phyloP scores from a whole-genome alignment of 2,113 vertebrate genomes.

The Murina feae region DNA sequence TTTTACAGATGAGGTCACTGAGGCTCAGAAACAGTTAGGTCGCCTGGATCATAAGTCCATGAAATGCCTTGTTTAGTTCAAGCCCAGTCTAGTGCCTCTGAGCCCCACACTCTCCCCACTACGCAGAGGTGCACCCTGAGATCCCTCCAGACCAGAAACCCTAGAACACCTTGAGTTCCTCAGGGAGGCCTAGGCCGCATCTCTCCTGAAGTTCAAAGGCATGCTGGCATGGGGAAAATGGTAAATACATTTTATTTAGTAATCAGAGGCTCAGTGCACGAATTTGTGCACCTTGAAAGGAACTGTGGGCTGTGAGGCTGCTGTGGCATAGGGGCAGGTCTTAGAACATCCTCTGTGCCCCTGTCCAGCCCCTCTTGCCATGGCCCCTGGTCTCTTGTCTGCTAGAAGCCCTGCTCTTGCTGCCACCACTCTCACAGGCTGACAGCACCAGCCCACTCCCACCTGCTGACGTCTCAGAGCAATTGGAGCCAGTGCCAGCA shows the following conservation, averaged over 20 bases:
- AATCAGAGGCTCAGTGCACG: neutral
- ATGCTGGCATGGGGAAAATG: neutral
- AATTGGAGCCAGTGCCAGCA: too few relatives aligned
- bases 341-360: accelerated
- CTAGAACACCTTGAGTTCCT: neutral
- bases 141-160: neutral
- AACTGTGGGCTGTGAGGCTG: too few relatives aligned
- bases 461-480: too few relatives aligned
- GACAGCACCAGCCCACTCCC: too few relatives aligned
- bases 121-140: accelerated
- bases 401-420: too few relatives aligned
- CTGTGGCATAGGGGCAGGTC: too few relatives aligned
- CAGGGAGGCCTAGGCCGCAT: neutral
- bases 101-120: neutral
- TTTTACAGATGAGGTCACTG: neutral
- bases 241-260: conserved; percentile 53
- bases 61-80: neutral
- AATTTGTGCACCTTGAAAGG: too few relatives aligned
- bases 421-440: too few relatives aligned
- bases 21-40: neutral
- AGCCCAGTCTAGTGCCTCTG: neutral
- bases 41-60: neutral
- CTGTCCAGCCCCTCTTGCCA: too few relatives aligned
- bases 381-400: too few relatives aligned
- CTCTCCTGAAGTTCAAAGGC: neutral